A percentile compares a stretch with the other conserved stretches of the same genome.
phyloP scores from a whole-genome alignment of 2,888 invertebrate species.

The Choreutis nemorana region DNA sequence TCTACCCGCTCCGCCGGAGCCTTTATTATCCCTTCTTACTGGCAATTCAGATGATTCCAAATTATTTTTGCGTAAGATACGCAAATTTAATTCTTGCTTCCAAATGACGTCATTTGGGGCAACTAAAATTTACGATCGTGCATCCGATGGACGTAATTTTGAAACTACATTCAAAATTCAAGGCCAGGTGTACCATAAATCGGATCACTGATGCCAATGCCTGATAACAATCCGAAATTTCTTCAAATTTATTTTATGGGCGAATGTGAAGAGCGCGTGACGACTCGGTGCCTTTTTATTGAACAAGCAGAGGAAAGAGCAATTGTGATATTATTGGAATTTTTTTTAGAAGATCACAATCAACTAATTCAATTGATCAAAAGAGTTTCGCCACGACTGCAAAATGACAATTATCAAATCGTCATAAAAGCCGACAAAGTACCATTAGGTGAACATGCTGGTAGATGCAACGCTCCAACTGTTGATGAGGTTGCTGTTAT shows the following conservation, averaged over 20 bases:
- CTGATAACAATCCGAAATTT: neutral
- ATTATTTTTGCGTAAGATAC: constrained; percentile 13
- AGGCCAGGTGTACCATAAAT: neutral
- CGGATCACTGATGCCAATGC: neutral
- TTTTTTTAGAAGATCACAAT: neutral
- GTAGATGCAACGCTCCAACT: constrained; percentile 27
- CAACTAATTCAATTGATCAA: constrained; percentile 18
- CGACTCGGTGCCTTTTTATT: constrained; percentile 1
- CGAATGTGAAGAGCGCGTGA: constrained; percentile 2
- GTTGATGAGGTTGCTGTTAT: constrained; percentile 13
- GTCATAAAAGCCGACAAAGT: constrained; percentile 18
- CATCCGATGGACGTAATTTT: neutral
- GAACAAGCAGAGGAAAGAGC: neutral
- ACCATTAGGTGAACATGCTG: constrained; percentile 21
- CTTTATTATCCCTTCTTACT: constrained; percentile 10
- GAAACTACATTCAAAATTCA: neutral
- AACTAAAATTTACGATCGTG: neutral
- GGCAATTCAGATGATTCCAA: constrained; percentile 11
- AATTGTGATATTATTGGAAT: constrained; percentile 1
- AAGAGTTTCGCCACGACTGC: constrained; percentile 20
- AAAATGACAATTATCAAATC: constrained; percentile 14
- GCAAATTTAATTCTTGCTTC: constrained; percentile 14
- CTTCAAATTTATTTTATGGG: constrained; percentile 3
- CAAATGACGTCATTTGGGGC: constrained; percentile 13
- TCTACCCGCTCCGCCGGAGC: constrained; percentile 10